Base-by-base conservation (phyloP, 2,113 vertebrate species). In the Silurus asotus region DNA sequence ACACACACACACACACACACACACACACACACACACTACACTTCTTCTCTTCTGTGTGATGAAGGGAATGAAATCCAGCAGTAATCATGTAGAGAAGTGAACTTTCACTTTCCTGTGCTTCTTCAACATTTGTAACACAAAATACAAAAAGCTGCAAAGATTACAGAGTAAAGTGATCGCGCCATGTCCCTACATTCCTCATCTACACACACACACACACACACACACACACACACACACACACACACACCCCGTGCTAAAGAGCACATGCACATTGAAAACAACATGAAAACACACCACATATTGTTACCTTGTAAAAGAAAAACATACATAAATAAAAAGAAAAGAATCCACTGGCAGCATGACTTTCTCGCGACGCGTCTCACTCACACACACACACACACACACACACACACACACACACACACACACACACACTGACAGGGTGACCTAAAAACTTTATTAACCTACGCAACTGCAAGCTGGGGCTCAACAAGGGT, bases 401-500 rank as follows among this genome's bases (percentile, higher is more conserved):
- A n/a, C 19, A 23, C 45, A 51, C 17, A 51, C 72, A 11, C 72
- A 23, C 70, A 13, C 8, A n/a, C 20, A 13, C 72, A n/a, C 17
- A 23, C 19, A n/a, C n/a, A 58, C n/a, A 58, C 14, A 59, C 25
- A 20, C 25, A 59, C 55, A 59, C 25, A 20, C 25, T 81, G 49
- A 13, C 82, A 59, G 20, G n/a, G 67, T 75, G 83, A 84, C 83
- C 83, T 62, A 84, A 84, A 84, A 84, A 81, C 70, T 84, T 84
- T 76, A 75, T 14, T 48, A 75, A 84, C 23, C 72, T 59, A 28
- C 72, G 19, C 70, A 25, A n/a, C 48, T 49, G 4, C 17, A 62
- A 37, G 83, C 74, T 20, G 10, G 45, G 19, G 19, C 11, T 81
- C 10, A 25, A 10, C 69, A 69, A 85, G 75, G 74, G 65, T 78